Evolutionary conservation across 2,113 vertebrate genomes (phyloP).

Genomic region (Seriola rivoliana): DNA sequence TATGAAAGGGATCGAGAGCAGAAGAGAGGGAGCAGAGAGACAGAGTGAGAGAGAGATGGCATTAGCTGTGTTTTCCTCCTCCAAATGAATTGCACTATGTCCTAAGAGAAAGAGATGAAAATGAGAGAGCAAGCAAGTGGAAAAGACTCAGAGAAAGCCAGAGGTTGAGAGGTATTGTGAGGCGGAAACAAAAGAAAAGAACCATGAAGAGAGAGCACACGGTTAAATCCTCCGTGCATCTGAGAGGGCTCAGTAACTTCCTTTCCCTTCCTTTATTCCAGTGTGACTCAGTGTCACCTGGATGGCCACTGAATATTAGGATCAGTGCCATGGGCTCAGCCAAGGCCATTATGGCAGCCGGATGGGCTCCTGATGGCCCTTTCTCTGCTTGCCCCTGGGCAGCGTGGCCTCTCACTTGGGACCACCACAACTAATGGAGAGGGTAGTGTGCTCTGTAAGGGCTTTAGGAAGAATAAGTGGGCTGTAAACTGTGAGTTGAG

Average conservation of each 20-base stretch:
- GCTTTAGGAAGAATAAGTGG: slow-evolving; percentile 80
- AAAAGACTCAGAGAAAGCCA: slow-evolving; percentile 57
- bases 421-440: slow-evolving; percentile 80
- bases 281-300: slow-evolving; percentile 72
- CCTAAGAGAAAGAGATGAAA: slow-evolving; percentile 65
- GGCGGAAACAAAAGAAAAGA: slow-evolving; percentile 59
- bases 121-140: slow-evolving; percentile 58
- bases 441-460: slow-evolving; percentile 68
- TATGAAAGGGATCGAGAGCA: slow-evolving; percentile 66
- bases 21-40: slow-evolving; percentile 52
- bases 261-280: slow-evolving; percentile 48
- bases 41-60: slow-evolving; percentile 50
- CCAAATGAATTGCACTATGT: slow-evolving; percentile 71
- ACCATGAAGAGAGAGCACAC: slow-evolving; percentile 29
- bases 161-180: slow-evolving; percentile 64
- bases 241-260: slow-evolving; percentile 59
- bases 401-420: slow-evolving; percentile 72
- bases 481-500: slow-evolving; percentile 79
- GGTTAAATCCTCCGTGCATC: slow-evolving; percentile 57
- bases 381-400: slow-evolving; percentile 73
- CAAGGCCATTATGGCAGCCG: slow-evolving; percentile 77
- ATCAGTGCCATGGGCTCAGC: slow-evolving; percentile 74
- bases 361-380: slow-evolving; percentile 77
- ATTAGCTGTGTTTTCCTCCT: slow-evolving; percentile 68
- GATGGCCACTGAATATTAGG: slow-evolving; percentile 73